Conservation (phyloP, 1,140 invertebrate species). For the Stenopsyche tienmushanensis region DNA sequence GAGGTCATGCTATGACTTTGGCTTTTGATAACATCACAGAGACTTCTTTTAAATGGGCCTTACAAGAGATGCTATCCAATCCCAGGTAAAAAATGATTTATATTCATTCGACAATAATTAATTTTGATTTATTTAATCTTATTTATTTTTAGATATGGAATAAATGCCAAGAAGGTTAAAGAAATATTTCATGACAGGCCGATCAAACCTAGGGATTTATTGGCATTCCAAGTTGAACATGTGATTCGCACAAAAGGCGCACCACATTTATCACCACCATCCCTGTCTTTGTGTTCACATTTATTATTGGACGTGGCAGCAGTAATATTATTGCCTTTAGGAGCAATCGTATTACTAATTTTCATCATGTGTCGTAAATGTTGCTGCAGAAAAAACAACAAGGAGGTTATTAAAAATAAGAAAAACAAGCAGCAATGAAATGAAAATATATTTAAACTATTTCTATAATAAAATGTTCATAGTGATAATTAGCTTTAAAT, state of each 20-base stretch:
- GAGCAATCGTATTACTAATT: neutral
- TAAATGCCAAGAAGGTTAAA: slow-evolving; percentile 41
- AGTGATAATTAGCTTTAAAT: neutral
- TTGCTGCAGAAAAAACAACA: neutral
- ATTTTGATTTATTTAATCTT: too few species aligned
- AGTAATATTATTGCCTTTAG: neutral
- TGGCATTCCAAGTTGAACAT: slow-evolving; percentile 40
- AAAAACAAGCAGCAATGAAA: neutral
- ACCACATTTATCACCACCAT: slow-evolving; percentile 14
- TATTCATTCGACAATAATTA: too few species aligned
- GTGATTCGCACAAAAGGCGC: slow-evolving; percentile 25
- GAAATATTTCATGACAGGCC: slow-evolving; percentile 45
- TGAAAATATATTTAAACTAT: neutral
- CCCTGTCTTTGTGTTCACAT: slow-evolving; percentile 1
- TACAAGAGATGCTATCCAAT: slow-evolving; percentile 19
- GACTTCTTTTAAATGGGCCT: slow-evolving; percentile 9
- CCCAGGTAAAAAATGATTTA: slow-evolving; percentile 16
- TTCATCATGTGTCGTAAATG: neutral
- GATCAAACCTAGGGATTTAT: slow-evolving; percentile 40
- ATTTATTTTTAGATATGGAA: slow-evolving; percentile 26
- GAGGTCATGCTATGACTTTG: slow-evolving; percentile 44
- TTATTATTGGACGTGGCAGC: slow-evolving; percentile 25
- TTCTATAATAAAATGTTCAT: neutral
- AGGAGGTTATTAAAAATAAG: neutral
- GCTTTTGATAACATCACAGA: slow-evolving; percentile 21